Percentiles rank a stretch among this genome's conserved stretches.
Evolutionary conservation across 2,797 vertebrate genomes (phyloP).

Genomic region (Orestias chungarensis): DNA sequence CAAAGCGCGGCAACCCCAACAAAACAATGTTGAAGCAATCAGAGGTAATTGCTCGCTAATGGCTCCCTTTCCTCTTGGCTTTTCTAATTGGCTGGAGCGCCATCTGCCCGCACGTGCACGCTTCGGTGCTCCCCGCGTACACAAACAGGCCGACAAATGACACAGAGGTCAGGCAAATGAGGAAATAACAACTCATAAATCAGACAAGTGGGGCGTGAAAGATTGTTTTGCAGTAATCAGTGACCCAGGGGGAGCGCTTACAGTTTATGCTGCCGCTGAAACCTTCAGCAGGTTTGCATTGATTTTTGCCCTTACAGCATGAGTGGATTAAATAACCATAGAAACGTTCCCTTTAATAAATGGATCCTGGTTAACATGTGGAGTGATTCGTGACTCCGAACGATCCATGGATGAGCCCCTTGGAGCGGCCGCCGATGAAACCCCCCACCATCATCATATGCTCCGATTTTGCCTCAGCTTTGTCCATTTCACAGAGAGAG

Average conservation of each 20-base stretch:
- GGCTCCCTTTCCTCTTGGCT: constrained; percentile 73
- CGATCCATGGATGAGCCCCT: constrained; percentile 18
- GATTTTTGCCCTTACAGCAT: constrained; percentile 37
- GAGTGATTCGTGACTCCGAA: constrained; percentile 2
- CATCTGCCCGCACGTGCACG: constrained; percentile 57
- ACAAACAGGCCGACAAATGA: constrained; percentile 21
- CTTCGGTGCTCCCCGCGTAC: constrained; percentile 15
- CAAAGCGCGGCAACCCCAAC: constrained; percentile 66
- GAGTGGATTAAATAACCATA: constrained; percentile 19
- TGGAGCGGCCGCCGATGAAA: constrained; percentile 39
- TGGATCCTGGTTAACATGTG: constrained; percentile 16
- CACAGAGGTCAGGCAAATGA: constrained; percentile 12
- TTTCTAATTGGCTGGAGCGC: constrained; percentile 75
- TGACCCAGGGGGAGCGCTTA: constrained; percentile 26
- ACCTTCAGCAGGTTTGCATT: constrained; percentile 48
- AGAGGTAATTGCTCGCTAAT: constrained; percentile 77
- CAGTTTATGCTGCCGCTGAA: constrained; percentile 20
- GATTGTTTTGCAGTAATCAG: constrained; percentile 7
- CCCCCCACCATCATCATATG: constrained; percentile 10
- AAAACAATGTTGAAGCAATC: constrained; percentile 82
- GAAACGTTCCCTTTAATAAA: constrained; percentile 34
- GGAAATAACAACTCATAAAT: constrained; percentile 15
- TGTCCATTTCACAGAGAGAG: constrained; percentile 23
- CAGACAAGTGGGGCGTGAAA: constrained; percentile 18
- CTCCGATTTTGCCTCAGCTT: constrained; percentile 28